phyloP scores from a whole-genome alignment of 1,140 invertebrate species.

The Drosophila parabipectinata region DNA sequence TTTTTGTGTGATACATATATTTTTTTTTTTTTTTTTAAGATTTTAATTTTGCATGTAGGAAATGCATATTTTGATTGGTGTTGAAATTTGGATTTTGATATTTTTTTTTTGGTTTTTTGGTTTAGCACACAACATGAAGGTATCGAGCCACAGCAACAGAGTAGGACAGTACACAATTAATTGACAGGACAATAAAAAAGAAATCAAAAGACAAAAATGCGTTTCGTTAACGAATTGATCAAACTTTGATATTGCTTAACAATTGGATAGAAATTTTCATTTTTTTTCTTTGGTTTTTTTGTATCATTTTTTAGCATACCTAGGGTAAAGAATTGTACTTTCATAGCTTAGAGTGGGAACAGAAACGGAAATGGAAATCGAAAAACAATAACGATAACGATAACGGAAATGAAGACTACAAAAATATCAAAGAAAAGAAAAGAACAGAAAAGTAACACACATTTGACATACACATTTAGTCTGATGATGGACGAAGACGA shows the following conservation, averaged over 20 bases:
- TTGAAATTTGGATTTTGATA: constrained; percentile 60
- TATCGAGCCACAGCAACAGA: constrained; percentile 86
- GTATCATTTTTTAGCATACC: constrained; percentile 52
- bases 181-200: constrained; percentile 84
- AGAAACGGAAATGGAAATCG: constrained; percentile 43
- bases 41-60: constrained; percentile 58
- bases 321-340: constrained; percentile 49
- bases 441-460: constrained; percentile 21
- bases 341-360: constrained; percentile 49
- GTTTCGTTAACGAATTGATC: constrained; percentile 81
- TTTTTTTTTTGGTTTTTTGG: constrained; percentile 59
- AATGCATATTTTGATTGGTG: constrained; percentile 64
- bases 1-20: constrained; percentile 25
- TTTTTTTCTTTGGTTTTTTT: constrained; percentile 32
- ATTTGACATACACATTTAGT: constrained; percentile 79
- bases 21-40: constrained; percentile 41
- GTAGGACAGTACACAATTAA: constrained; percentile 87
- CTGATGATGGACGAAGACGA: constrained; percentile 48
- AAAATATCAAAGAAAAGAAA: constrained; percentile 59
- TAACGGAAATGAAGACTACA: constrained; percentile 26
- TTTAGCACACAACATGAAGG: constrained; percentile 83
- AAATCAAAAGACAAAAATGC: constrained; percentile 82
- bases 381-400: constrained; percentile 17
- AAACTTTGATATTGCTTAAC: constrained; percentile 61
- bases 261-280: constrained; percentile 39